A percentile compares a stretch with the other conserved stretches of the same genome.
Evolutionary conservation across 2,113 vertebrate genomes (phyloP).

Genomic region (Mirza zaza): DNA sequence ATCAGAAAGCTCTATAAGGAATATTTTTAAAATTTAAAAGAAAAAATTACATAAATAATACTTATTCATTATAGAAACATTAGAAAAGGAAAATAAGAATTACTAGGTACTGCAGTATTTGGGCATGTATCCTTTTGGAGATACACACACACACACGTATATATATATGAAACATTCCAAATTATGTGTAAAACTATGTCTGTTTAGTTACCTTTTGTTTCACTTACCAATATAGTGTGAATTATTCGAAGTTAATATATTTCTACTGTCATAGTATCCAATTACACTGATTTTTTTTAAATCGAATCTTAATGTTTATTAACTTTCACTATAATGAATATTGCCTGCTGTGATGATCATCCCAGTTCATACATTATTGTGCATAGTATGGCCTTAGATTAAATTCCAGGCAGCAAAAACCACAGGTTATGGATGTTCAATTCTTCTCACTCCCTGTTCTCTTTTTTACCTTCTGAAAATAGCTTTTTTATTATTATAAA

Average conservation of each 20-base stretch:
- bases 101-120: neutral
- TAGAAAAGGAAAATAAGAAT: constrained; percentile 25
- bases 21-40: constrained; percentile 16
- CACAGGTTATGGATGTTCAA: neutral
- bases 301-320: neutral
- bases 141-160: neutral
- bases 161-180: neutral
- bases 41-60: neutral
- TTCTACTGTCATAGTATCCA: neutral
- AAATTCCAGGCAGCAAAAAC: constrained; percentile 4
- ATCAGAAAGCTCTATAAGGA: constrained; percentile 1
- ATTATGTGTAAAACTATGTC: neutral
- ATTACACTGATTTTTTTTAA: constrained; percentile 18
- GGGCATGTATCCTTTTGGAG: neutral
- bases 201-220: constrained; percentile 32
- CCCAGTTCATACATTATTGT: neutral
- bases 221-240: neutral
- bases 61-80: neutral
- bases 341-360: neutral
- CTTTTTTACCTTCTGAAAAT: neutral
- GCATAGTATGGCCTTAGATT: neutral
- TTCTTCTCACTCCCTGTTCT: neutral
- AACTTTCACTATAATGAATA: neutral
- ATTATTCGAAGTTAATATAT: neutral
- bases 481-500: neutral